These are phyloP conservation scores for Drosophila auraria DNA, from an alignment of 1,140 invertebrate species.

Conservation along the genomic window DNA sequence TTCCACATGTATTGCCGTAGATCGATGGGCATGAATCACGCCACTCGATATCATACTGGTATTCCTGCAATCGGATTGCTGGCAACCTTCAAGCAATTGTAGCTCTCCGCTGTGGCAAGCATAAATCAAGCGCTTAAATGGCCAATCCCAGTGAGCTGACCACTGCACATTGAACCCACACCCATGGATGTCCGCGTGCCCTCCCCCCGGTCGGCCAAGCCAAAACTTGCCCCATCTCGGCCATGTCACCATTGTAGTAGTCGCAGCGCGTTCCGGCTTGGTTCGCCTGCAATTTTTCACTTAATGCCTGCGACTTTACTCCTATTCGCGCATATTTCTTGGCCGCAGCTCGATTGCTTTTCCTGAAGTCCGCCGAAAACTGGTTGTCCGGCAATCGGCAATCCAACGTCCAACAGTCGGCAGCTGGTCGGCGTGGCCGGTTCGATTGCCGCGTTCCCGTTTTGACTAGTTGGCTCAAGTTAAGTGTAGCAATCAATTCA, in stretches of 20 bases:
- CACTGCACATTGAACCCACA: slow-evolving; percentile 52
- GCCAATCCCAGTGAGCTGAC: slow-evolving; percentile 24
- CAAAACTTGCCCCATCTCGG: slow-evolving; percentile 30
- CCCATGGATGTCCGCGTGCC: slow-evolving; percentile 16
- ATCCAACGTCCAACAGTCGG: slow-evolving; percentile 22
- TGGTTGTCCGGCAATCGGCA: slow-evolving; percentile 53
- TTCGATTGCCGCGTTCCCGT: slow-evolving; percentile 65
- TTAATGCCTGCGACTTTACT: slow-evolving; percentile 39
- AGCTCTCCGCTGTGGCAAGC: slow-evolving; percentile 23
- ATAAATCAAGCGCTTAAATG: slow-evolving; percentile 32
- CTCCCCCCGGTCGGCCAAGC: background rate
- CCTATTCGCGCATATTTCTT: slow-evolving; percentile 67
- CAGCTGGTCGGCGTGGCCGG: slow-evolving; percentile 56
- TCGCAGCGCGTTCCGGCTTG: slow-evolving; percentile 34
- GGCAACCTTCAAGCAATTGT: slow-evolving; percentile 41
- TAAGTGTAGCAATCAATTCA: slow-evolving; percentile 77
- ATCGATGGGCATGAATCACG: slow-evolving; percentile 28
- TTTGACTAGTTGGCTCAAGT: slow-evolving; percentile 67
- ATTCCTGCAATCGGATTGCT: slow-evolving; percentile 39
- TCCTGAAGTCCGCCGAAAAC: slow-evolving; percentile 60
- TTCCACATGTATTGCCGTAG: slow-evolving; percentile 1
- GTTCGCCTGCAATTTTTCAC: slow-evolving; percentile 43
- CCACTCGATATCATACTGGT: slow-evolving; percentile 29
- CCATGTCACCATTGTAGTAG: slow-evolving; percentile 32
- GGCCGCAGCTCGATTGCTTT: slow-evolving; percentile 47